Evolutionary conservation across 2,113 vertebrate species (phyloP).

Genomic region (Xyliphius kryptos): DNA sequence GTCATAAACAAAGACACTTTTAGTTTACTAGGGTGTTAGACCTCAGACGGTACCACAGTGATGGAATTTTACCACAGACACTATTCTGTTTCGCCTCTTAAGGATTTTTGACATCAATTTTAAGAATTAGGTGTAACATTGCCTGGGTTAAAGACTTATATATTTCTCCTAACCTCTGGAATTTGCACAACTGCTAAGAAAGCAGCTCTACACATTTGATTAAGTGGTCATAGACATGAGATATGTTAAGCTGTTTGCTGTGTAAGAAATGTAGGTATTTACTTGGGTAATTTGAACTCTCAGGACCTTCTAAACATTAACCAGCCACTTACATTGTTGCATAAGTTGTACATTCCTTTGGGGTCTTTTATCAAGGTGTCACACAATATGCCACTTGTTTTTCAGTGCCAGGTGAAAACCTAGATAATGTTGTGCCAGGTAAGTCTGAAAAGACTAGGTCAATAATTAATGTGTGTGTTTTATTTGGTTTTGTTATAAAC

Average conservation of each 20-base stretch:
- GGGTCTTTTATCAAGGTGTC: slow-evolving; percentile 44
- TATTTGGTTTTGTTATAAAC: too few species aligned
- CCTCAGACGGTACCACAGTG: too few species aligned
- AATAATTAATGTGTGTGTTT: background rate
- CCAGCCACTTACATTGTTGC: slow-evolving; percentile 43
- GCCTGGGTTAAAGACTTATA: too few species aligned
- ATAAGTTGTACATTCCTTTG: slow-evolving; percentile 55
- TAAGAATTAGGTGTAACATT: too few species aligned
- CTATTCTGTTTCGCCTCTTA: too few species aligned
- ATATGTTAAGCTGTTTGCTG: slow-evolving; percentile 40
- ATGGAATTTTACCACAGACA: too few species aligned
- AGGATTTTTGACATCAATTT: too few species aligned
- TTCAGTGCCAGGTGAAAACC: slow-evolving; percentile 40
- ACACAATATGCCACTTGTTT: slow-evolving; percentile 45
- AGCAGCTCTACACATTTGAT: too few species aligned
- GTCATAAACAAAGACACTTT: too few species aligned
- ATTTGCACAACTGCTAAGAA: too few species aligned
- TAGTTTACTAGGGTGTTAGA: too few species aligned
- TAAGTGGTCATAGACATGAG: background rate
- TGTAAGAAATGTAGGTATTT: slow-evolving; percentile 50
- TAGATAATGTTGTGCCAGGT: slow-evolving; percentile 40
- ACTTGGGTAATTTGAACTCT: slow-evolving; percentile 41
- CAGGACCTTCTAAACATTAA: slow-evolving; percentile 60
- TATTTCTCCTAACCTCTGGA: too few species aligned
- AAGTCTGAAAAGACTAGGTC: slow-evolving; percentile 15